Conservation (phyloP, 2,113 vertebrate species). For the Acanthisitta chloris region DNA sequence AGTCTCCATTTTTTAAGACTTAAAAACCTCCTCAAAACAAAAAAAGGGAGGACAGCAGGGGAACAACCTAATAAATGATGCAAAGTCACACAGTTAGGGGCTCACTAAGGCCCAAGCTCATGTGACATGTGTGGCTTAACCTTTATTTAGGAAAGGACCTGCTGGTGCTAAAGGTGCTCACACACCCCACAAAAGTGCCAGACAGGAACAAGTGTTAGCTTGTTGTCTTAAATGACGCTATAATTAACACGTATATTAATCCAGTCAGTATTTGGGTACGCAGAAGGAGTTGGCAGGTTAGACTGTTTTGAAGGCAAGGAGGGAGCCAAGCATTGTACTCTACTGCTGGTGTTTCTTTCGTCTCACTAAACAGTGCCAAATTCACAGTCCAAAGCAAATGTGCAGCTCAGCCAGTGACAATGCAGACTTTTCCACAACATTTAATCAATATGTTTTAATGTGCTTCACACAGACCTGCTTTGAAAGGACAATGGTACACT, state of each 20-base stretch:
- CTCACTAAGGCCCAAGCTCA: background rate
- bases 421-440: conserved; percentile 25
- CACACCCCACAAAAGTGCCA: background rate
- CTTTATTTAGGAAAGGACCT: background rate
- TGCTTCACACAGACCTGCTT: background rate
- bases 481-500: background rate
- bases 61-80: background rate
- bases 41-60: background rate
- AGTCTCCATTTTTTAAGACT: background rate
- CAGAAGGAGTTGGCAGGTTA: conserved; percentile 27
- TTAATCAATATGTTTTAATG: background rate
- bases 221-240: background rate
- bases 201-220: background rate
- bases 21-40: background rate
- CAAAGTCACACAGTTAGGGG: background rate
- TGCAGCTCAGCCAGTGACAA: background rate
- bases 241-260: conserved; percentile 40
- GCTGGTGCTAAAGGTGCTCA: background rate
- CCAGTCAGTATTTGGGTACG: background rate
- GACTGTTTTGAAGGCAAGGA: background rate
- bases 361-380: background rate
- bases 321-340: conserved; percentile 38
- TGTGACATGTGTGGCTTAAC: background rate
- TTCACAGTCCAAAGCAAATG: conserved; percentile 34
- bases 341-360: background rate